These are phyloP conservation scores for Odontamblyopus rebecca DNA, from an alignment of 2,797 vertebrate species.

Conservation along the genomic window DNA sequence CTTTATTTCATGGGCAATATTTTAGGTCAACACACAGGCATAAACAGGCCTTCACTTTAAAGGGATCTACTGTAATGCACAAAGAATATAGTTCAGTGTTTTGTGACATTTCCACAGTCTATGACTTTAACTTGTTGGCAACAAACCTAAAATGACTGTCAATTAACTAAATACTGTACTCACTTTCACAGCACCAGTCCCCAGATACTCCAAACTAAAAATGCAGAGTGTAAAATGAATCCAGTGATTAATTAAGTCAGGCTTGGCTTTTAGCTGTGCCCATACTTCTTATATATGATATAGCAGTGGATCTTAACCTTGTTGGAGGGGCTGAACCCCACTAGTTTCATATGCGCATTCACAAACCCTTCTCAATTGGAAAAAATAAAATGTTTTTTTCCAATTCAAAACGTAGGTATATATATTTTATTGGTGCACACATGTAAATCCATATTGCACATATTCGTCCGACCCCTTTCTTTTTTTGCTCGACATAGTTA, in stretches of 20 bases:
- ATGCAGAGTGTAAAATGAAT: too few relatives aligned
- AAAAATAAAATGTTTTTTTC: too few relatives aligned
- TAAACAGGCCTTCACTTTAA: conserved; percentile 29
- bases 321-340: too few relatives aligned
- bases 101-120: not conserved
- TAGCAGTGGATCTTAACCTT: not conserved
- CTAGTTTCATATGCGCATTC: too few relatives aligned
- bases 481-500: too few relatives aligned
- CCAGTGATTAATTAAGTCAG: too few relatives aligned
- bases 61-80: not conserved
- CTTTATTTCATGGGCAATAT: conserved; percentile 44
- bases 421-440: too few relatives aligned
- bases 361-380: too few relatives aligned
- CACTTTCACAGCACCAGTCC: not conserved
- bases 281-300: not conserved
- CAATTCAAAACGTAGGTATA: too few relatives aligned
- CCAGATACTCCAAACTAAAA: not conserved
- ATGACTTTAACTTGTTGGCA: not conserved
- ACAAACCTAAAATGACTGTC: not conserved
- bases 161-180: not conserved
- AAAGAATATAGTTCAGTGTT: not conserved
- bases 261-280: too few relatives aligned
- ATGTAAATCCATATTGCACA: too few relatives aligned
- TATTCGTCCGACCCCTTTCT: too few relatives aligned
- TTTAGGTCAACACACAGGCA: conserved; percentile 29